These are phyloP conservation scores for Pampus argenteus DNA, from an alignment of 2,797 vertebrate genomes.

Conservation along the genomic window DNA sequence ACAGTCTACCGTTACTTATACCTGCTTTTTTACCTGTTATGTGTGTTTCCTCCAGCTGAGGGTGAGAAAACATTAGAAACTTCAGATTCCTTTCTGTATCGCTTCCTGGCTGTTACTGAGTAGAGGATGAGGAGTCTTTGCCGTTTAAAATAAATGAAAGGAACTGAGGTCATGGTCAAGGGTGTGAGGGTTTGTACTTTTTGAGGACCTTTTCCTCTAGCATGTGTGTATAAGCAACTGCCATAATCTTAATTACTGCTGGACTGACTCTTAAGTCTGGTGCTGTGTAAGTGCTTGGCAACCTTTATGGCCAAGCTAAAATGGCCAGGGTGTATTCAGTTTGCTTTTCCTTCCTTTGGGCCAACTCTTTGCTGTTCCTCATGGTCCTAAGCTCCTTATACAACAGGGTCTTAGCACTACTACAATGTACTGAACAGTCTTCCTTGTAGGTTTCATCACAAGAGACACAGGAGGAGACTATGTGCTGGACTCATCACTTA, in stretches of 20 bases:
- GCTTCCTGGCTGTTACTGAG: background rate
- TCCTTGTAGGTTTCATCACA: slow-evolving; percentile 9
- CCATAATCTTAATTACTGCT: slow-evolving; percentile 7
- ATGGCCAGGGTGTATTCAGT: slow-evolving; percentile 20
- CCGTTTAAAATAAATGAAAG: slow-evolving; percentile 44
- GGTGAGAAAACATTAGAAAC: background rate
- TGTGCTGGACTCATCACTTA: slow-evolving; percentile 1
- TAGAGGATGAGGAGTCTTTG: background rate
- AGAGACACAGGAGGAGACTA: background rate
- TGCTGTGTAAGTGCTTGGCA: slow-evolving; percentile 4
- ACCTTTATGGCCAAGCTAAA: background rate
- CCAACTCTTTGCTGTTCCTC: background rate
- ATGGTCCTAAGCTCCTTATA: slow-evolving; percentile 3
- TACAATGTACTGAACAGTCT: background rate
- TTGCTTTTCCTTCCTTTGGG: background rate
- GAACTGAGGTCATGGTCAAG: slow-evolving; percentile 47
- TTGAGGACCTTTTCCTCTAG: slow-evolving; percentile 59
- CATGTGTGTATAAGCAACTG: slow-evolving; percentile 20
- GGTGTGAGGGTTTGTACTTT: slow-evolving; percentile 9
- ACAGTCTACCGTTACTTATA: no score
- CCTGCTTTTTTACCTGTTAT: background rate
- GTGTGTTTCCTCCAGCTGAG: background rate
- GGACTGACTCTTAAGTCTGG: background rate
- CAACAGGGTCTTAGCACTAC: slow-evolving; percentile 2
- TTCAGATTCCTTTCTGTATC: background rate